Conservation (phyloP, 2,113 vertebrate species). For the Archilochus colubris region DNA sequence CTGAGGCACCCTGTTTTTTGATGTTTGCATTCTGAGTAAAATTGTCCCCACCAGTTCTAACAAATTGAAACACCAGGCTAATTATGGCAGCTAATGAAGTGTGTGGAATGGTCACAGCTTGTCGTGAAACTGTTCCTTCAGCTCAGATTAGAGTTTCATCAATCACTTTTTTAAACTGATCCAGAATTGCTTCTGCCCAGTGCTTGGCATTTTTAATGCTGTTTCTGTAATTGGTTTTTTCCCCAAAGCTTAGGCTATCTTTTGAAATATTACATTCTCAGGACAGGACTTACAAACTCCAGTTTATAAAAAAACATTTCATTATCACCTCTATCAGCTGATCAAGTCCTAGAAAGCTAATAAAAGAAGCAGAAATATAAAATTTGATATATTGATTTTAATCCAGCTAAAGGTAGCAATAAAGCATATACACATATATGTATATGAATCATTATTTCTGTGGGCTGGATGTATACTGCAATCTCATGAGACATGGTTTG, state of each 20-base stretch:
- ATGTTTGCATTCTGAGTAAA: slow-evolving; percentile 88
- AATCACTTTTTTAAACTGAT: slow-evolving; percentile 94
- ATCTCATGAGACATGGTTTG: slow-evolving; percentile 50
- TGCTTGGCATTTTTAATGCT: slow-evolving; percentile 87
- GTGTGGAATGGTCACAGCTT: slow-evolving; percentile 93
- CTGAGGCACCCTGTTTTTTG: slow-evolving; percentile 86
- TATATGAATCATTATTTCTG: slow-evolving; percentile 71
- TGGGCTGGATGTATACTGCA: slow-evolving; percentile 52
- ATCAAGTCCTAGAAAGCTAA: slow-evolving; percentile 78
- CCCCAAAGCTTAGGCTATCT: slow-evolving; percentile 81
- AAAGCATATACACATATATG: slow-evolving; percentile 73
- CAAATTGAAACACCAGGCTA: slow-evolving; percentile 95
- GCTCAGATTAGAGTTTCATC: slow-evolving; percentile 93
- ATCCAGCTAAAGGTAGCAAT: slow-evolving; percentile 73
- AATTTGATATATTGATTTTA: slow-evolving; percentile 75
- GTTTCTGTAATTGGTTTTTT: slow-evolving; percentile 88
- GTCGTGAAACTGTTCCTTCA: slow-evolving; percentile 90
- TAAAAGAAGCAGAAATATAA: slow-evolving; percentile 77
- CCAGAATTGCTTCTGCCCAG: slow-evolving; percentile 82
- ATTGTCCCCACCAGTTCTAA: slow-evolving; percentile 93
- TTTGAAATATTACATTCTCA: slow-evolving; percentile 82
- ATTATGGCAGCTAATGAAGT: slow-evolving; percentile 99
- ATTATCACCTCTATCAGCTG: slow-evolving; percentile 77
- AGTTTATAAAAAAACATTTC: slow-evolving; percentile 76
- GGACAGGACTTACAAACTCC: slow-evolving; percentile 72